Percentiles rank a stretch among this genome's conserved stretches.
These are phyloP conservation scores for Suncus etruscus DNA, from an alignment of 2,113 vertebrate genomes.

Conservation along the genomic window DNA sequence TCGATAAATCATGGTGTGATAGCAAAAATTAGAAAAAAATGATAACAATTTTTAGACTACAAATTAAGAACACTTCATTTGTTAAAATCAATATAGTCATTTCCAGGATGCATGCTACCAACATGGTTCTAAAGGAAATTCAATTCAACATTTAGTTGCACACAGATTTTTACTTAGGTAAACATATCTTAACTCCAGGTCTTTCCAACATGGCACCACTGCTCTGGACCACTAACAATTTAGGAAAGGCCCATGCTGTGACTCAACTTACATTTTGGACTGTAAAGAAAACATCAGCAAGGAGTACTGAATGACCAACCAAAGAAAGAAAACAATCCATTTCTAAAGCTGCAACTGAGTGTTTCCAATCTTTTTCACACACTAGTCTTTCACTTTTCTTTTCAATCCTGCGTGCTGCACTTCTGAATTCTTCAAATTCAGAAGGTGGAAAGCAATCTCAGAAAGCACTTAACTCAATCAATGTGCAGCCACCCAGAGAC, in stretches of 20 bases:
- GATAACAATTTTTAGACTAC: background rate
- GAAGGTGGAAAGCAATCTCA: constrained; percentile 42
- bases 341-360: background rate
- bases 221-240: background rate
- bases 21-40: background rate
- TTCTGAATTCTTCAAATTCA: constrained; percentile 45
- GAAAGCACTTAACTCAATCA: constrained; percentile 41
- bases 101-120: background rate
- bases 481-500: constrained; percentile 7
- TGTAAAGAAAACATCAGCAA: background rate
- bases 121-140: background rate
- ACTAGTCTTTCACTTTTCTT: background rate
- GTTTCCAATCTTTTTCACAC: background rate
- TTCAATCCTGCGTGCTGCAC: background rate
- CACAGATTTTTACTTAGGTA: background rate
- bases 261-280: background rate
- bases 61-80: background rate
- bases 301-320: background rate
- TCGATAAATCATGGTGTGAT: background rate
- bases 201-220: background rate
- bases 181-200: background rate
- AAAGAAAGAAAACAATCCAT: background rate
- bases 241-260: background rate
- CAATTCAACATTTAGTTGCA: background rate
- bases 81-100: constrained; percentile 44